Evolutionary conservation across 2,113 vertebrate genomes (phyloP).

Genomic region (Ailurus styani): DNA sequence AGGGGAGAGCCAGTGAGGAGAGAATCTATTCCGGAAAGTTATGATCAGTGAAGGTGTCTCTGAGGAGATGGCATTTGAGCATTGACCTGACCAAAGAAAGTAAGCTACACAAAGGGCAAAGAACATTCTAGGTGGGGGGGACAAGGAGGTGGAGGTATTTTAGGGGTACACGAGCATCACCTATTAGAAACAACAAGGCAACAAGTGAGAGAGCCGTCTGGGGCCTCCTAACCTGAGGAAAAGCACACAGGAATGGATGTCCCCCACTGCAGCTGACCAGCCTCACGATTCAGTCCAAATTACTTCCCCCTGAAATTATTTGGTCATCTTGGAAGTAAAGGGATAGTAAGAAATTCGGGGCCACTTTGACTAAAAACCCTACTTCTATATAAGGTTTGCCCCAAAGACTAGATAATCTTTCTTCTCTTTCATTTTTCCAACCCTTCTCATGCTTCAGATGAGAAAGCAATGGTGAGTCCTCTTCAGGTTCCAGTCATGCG

Average conservation of each 20-base stretch:
- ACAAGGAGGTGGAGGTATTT: background rate
- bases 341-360: background rate
- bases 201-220: accelerated
- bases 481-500: background rate
- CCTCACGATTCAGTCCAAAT: background rate
- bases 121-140: too few species aligned
- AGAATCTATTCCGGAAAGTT: background rate
- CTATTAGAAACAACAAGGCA: background rate
- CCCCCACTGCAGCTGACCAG: background rate
- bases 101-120: background rate
- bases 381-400: background rate
- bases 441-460: background rate
- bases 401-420: background rate
- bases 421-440: background rate
- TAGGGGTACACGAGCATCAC: too few species aligned
- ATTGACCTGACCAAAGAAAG: background rate
- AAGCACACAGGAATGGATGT: accelerated
- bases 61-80: background rate
- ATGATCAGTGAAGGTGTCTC: background rate
- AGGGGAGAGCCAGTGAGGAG: background rate
- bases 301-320: background rate
- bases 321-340: background rate
- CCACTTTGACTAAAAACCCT: background rate
- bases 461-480: background rate
- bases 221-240: background rate